phyloP scores from a whole-genome alignment of 2,888 invertebrate genomes.

The Oscheius sp. region DNA sequence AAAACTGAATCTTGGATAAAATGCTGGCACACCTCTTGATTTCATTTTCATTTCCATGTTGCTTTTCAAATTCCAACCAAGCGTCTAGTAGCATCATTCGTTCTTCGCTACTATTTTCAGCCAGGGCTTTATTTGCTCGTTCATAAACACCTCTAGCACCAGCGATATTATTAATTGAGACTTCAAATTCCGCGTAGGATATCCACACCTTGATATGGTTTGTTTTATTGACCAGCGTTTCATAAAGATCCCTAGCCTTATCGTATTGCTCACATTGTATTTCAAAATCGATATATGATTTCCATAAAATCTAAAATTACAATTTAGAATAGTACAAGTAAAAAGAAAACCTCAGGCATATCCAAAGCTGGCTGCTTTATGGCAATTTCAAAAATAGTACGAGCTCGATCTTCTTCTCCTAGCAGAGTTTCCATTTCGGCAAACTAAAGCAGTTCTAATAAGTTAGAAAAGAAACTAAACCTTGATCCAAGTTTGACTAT shows the following conservation, averaged over 20 bases:
- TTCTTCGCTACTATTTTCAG: conserved; percentile 83
- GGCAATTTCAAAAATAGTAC: conserved; percentile 94
- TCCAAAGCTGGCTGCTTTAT: conserved; percentile 90
- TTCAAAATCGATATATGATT: conserved; percentile 98
- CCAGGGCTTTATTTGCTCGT: conserved; percentile 85
- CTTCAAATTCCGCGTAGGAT: conserved; percentile 95
- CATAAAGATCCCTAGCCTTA: conserved; percentile 88
- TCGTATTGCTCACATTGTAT: conserved; percentile 90
- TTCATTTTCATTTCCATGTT: conserved; percentile 57
- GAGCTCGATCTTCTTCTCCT: conserved; percentile 90
- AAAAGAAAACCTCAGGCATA: conserved; percentile 85
- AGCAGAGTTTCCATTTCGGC: conserved; percentile 94
- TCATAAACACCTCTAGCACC: conserved; percentile 75
- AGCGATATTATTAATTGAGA: conserved; percentile 75
- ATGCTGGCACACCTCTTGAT: conserved; percentile 32
- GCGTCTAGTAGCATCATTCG: conserved; percentile 91
- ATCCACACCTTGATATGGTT: conserved; percentile 98
- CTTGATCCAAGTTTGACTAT: conserved; percentile 98
- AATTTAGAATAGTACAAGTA: not conserved
- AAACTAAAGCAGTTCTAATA: conserved; percentile 77
- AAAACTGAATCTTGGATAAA: no score
- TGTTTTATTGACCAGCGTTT: conserved; percentile 89
- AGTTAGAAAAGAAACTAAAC: conserved; percentile 21
- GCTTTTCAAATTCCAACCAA: conserved; percentile 92
- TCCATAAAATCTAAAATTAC: conserved; percentile 90